These are phyloP conservation scores for Anastrepha obliqua DNA, from an alignment of 1,140 invertebrate genomes.

Conservation along the genomic window DNA sequence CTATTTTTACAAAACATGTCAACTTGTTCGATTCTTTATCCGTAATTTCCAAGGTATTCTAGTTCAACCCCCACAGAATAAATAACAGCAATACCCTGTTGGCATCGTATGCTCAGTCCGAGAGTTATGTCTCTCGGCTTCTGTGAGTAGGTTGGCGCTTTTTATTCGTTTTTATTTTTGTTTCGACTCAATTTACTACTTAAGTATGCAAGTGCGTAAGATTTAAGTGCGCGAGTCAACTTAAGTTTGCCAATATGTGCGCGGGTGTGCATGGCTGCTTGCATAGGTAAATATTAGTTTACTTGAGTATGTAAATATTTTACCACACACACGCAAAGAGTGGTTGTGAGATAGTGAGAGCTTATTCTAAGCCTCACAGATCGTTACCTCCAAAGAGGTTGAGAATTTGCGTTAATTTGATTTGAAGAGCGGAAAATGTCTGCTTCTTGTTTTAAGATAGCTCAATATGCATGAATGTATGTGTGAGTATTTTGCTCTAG, in stretches of 20 bases:
- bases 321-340: neutral
- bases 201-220: neutral
- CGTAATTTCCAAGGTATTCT: conserved; percentile 55
- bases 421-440: neutral
- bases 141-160: conserved; percentile 11
- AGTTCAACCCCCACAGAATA: conserved; percentile 25
- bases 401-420: neutral
- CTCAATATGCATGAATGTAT: neutral
- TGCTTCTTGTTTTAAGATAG: neutral
- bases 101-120: neutral
- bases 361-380: neutral
- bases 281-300: too few species aligned
- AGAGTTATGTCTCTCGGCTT: neutral
- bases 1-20: conserved; percentile 50
- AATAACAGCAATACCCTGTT: neutral
- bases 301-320: neutral
- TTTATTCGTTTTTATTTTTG: neutral
- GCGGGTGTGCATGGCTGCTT: neutral
- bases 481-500: neutral
- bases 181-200: neutral
- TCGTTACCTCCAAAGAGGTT: too few species aligned
- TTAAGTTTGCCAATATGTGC: neutral
- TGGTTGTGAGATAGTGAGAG: neutral
- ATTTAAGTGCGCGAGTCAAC: neutral
- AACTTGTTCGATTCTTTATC: conserved; percentile 55